Conservation (phyloP, 1,140 invertebrate genomes). For the Hylaeus anthracinus region DNA sequence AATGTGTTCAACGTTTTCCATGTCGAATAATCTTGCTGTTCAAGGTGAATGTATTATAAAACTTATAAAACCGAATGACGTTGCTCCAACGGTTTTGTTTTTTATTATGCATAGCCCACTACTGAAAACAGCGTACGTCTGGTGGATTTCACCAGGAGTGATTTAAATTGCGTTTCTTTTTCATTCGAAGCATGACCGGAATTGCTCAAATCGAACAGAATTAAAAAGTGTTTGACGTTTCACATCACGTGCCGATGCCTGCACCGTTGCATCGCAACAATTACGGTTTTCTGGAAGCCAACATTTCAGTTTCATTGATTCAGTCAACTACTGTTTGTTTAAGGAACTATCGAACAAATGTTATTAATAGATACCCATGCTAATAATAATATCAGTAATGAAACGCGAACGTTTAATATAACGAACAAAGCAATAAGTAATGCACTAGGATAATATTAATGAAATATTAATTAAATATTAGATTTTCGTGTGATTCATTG, state of each 20-base stretch:
- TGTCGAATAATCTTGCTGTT: too few relatives aligned
- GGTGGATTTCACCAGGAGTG: slow-evolving; percentile 22
- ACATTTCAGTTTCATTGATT: neutral
- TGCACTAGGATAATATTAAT: too few relatives aligned
- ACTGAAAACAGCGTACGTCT: neutral
- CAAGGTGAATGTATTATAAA: too few relatives aligned
- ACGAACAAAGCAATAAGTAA: too few relatives aligned
- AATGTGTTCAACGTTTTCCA: too few relatives aligned
- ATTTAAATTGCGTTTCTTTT: slow-evolving; percentile 35
- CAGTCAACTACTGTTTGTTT: neutral
- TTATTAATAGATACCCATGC: too few relatives aligned
- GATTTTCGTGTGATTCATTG: too few relatives aligned
- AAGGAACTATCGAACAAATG: too few relatives aligned
- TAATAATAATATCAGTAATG: too few relatives aligned
- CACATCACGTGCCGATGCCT: neutral
- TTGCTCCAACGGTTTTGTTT: neutral
- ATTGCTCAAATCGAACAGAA: neutral
- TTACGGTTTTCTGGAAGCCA: neutral
- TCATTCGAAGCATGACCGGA: slow-evolving; percentile 33
- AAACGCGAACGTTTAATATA: too few relatives aligned
- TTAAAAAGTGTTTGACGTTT: neutral
- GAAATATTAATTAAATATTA: too few relatives aligned
- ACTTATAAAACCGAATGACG: too few relatives aligned
- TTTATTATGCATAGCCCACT: neutral
- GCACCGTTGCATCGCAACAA: slow-evolving; percentile 2